phyloP scores from a whole-genome alignment of 2,113 vertebrate genomes.

The Neotragus moschatus region DNA sequence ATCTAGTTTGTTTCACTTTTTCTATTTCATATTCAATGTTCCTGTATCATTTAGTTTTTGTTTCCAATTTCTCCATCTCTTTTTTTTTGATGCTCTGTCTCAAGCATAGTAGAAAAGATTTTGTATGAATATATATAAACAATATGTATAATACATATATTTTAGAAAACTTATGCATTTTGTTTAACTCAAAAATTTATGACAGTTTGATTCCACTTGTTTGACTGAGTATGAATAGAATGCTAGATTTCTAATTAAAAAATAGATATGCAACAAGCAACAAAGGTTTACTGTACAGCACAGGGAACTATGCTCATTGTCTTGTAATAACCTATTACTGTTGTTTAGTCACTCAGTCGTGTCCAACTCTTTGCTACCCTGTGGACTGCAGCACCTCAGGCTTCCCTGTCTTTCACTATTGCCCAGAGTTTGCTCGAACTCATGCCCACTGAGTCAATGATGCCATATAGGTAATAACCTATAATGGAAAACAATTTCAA shows the following conservation, averaged over 20 bases:
- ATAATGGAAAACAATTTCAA: background rate
- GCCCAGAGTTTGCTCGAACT: background rate
- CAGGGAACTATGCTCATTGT: background rate
- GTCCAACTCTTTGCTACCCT: background rate
- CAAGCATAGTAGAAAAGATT: background rate
- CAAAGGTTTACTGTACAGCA: background rate
- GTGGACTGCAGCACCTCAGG: background rate
- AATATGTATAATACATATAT: background rate
- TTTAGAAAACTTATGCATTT: background rate
- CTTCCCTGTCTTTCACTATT: background rate
- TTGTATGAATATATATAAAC: background rate
- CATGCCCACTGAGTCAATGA: background rate
- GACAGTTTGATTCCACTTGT: background rate
- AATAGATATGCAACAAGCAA: background rate
- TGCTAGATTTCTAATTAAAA: background rate
- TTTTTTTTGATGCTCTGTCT: background rate
- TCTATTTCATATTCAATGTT: background rate
- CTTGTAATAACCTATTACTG: background rate
- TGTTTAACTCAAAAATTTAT: background rate
- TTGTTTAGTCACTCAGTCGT: background rate
- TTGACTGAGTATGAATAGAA: background rate
- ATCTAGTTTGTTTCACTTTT: background rate
- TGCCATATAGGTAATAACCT: background rate
- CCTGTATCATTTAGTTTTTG: fast-evolving
- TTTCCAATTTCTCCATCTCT: background rate